Evolutionary conservation across 2,113 vertebrate genomes (phyloP), one percentile per base, ranked within the genome.

Genomic region (Cygnus buccinator): DNA sequence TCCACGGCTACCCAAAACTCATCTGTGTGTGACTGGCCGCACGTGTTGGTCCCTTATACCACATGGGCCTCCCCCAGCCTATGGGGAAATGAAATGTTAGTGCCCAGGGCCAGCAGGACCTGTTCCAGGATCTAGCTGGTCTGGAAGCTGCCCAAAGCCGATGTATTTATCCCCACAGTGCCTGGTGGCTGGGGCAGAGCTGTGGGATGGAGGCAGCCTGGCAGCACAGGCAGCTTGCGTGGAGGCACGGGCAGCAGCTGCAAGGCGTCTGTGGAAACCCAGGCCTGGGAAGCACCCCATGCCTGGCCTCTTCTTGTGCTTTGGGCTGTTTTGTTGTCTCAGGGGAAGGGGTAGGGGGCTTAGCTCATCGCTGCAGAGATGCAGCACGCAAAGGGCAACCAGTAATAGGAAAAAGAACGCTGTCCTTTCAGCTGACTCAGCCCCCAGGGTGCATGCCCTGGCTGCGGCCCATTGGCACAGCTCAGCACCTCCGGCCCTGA

Each of bases 261-360:
- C 23, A 25, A 52, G 50, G 50, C 50, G 1, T 48, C 26, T 55
- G 23, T n/a, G 28, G 74, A 58, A 75, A 23, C 11, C 13, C 50
- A 76, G 48, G 20, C 3, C 33, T 0, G 6, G 55, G 11, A 33
- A 80, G 52, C 28, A 20, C 3, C 33, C 35, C 0, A 1, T 8
- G 50, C 39, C 28, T 78, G 31, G 12, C 9, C 20, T 16, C 25
- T 74, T 74, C 50, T 46, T 4, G 3, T 44, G 57, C 59, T 89
- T 84, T 55, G 50, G n/a, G 61, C 35, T 62, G 23, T 5, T 74
- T 23, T 17, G 6, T 0, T 22, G 46, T 65, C 55, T 74, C 33
- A 5, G 76, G 16, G 13, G 57, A 55, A 77, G 1, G 3, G 23
- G 23, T 3, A 37, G 25, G 9, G 11, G 0, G 0, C 48, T 26